A percentile compares a stretch with the other conserved stretches of the same genome.
Conservation (phyloP, 2,888 invertebrate species). For the Seira sanloemensis region DNA sequence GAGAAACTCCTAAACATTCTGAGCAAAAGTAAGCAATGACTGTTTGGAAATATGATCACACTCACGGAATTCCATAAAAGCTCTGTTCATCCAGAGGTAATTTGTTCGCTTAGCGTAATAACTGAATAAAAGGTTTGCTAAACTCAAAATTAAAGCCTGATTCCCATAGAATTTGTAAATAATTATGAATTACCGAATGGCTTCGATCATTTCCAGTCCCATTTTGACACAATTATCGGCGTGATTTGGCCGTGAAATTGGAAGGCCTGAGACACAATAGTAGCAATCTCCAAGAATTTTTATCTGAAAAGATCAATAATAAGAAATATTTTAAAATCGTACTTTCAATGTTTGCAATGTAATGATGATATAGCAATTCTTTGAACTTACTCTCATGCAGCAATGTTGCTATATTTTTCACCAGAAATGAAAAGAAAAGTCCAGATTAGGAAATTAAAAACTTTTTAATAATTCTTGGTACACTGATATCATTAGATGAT, state of each 20-base stretch:
- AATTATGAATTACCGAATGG: slow-evolving; percentile 78
- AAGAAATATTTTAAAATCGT: too few relatives aligned
- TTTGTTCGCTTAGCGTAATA: too few relatives aligned
- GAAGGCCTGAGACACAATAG: slow-evolving; percentile 77
- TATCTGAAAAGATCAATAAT: slow-evolving; percentile 87
- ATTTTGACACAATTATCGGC: slow-evolving; percentile 93
- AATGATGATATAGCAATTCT: too few relatives aligned
- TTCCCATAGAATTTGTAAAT: neutral
- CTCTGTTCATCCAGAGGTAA: too few relatives aligned
- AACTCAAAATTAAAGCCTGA: too few relatives aligned
- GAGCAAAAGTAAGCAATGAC: too few relatives aligned
- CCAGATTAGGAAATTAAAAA: slow-evolving; percentile 8
- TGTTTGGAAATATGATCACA: too few relatives aligned
- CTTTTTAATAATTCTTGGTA: neutral
- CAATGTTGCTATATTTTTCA: slow-evolving; percentile 38
- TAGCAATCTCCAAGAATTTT: slow-evolving; percentile 93
- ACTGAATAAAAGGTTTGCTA: too few relatives aligned
- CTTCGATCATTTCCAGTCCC: slow-evolving; percentile 91
- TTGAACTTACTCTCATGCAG: slow-evolving; percentile 43
- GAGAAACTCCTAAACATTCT: too few relatives aligned
- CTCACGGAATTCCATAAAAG: too few relatives aligned
- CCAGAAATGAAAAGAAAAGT: neutral
- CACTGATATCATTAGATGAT: neutral
- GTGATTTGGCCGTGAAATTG: slow-evolving; percentile 93
- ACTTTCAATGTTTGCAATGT: too few relatives aligned